phyloP scores from a whole-genome alignment of 2,113 vertebrate genomes.

The Stigmatopora nigra region DNA sequence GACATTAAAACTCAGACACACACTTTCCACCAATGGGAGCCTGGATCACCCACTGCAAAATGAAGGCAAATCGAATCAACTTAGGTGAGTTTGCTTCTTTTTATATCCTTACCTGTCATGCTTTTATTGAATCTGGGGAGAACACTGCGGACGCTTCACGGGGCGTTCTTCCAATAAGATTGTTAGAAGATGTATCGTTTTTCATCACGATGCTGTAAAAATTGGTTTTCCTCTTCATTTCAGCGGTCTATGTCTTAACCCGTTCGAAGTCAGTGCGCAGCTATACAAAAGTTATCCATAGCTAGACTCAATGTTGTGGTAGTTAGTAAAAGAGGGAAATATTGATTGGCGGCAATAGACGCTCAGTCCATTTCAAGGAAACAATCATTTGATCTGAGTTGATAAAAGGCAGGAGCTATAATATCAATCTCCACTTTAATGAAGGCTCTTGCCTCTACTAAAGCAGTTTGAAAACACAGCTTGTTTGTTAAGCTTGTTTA shows the following conservation, averaged over 20 bases:
- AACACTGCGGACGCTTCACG: conserved; percentile 12
- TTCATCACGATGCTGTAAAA: background rate
- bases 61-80: conserved; percentile 44
- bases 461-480: no score
- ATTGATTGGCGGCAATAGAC: no score
- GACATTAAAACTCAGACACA: conserved; percentile 9
- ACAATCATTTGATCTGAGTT: no score
- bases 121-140: conserved; percentile 45
- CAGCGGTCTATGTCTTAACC: background rate
- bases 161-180: conserved; percentile 15
- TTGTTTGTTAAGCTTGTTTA: no score
- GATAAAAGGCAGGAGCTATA: no score
- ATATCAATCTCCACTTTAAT: no score
- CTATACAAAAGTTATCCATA: no score
- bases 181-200: background rate
- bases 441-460: no score
- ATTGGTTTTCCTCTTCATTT: background rate
- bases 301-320: no score
- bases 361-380: no score
- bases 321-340: no score
- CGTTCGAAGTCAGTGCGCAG: background rate
- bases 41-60: conserved; percentile 9
- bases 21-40: conserved; percentile 23
- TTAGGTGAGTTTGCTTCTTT: conserved; percentile 20
- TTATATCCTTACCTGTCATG: conserved; percentile 30